Evolutionary conservation across 2,797 vertebrate species (phyloP).

Genomic region (Melanotaenia maccullochi): DNA sequence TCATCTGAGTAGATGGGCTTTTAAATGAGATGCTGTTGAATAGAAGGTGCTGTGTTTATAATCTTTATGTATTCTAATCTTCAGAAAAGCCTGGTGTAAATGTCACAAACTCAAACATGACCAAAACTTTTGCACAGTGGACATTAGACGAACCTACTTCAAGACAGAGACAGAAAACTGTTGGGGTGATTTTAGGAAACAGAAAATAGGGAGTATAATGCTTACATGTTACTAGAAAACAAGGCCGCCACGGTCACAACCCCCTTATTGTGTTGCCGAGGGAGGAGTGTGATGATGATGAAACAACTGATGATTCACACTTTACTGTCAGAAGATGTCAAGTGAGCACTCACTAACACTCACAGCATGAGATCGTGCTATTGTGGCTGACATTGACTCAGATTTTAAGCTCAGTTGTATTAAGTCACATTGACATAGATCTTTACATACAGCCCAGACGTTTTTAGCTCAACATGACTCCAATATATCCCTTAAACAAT

Average conservation of each 20-base stretch:
- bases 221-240: constrained; percentile 70
- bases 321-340: constrained; percentile 77
- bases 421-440: constrained; percentile 38
- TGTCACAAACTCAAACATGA: constrained; percentile 1
- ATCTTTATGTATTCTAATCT: constrained; percentile 4
- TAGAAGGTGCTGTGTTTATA: constrained; percentile 1
- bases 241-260: constrained; percentile 53
- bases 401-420: constrained; percentile 32
- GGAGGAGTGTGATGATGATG: constrained; percentile 69
- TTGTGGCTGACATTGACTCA: constrained; percentile 55
- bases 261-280: constrained; percentile 49
- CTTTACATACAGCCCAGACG: not conserved
- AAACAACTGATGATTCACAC: constrained; percentile 78
- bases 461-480: constrained; percentile 13
- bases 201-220: constrained; percentile 16
- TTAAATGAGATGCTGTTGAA: constrained; percentile 4
- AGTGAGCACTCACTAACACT: constrained; percentile 61
- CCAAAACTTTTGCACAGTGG: not conserved
- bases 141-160: not conserved
- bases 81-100: not conserved
- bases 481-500: not conserved
- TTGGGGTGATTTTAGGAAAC: constrained; percentile 7
- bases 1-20: not conserved
- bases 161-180: constrained; percentile 16
- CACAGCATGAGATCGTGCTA: constrained; percentile 38